Evolutionary conservation across 2,797 vertebrate species (phyloP).

Genomic region (Crax fasciolata): DNA sequence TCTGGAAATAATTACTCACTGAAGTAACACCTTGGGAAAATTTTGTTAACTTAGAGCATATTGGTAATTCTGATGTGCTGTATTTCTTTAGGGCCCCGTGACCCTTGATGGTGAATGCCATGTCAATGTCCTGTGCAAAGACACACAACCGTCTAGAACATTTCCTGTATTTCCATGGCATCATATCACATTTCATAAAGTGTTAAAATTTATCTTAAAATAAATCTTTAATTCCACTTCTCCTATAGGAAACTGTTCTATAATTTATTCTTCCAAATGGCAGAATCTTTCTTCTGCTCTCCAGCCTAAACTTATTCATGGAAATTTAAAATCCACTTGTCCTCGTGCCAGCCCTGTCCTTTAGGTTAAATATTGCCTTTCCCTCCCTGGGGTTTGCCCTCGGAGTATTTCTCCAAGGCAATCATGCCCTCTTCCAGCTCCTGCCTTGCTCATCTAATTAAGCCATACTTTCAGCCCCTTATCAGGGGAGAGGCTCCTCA

Average conservation of each 20-base stretch:
- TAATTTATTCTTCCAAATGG: not conserved
- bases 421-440: not conserved
- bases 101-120: not conserved
- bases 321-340: not conserved
- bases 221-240: not conserved
- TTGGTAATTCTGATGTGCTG: not conserved
- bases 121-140: not conserved
- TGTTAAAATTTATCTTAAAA: not conserved
- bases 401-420: rapidly evolving
- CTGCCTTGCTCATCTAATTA: not conserved
- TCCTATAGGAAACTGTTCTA: not conserved
- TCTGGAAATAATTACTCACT: not conserved
- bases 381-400: not conserved
- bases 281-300: not conserved
- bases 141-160: not conserved
- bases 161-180: not conserved
- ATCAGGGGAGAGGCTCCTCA: not conserved
- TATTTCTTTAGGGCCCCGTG: not conserved
- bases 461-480: not conserved
- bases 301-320: not conserved
- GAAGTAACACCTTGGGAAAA: not conserved
- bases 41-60: not conserved
- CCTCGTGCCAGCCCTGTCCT: not conserved
- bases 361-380: not conserved
- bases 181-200: not conserved